Base-by-base conservation (phyloP, 2,797 vertebrate species). In the Sebastes diaconus region DNA sequence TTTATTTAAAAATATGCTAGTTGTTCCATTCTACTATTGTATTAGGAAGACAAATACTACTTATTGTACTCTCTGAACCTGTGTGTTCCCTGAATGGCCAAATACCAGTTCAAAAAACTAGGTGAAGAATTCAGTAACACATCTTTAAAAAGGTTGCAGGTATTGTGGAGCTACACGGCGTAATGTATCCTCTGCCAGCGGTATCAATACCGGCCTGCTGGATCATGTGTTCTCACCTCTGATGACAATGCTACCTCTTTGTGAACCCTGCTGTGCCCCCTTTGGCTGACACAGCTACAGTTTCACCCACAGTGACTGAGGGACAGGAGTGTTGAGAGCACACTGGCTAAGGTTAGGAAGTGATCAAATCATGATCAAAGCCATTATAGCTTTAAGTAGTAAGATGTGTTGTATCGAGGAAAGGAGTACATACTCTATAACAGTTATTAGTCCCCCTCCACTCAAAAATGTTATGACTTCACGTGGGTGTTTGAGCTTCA, bases 191-290 rank as follows among this genome's bases (percentile, higher is more conserved):
- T 68, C n/a, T 57, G 59, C 59, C 71, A 73, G 73, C 46, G 18
- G 79, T 69, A 58, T 86, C 42, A 5, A 16, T 87, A 65, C 87
- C 78, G 2, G 64, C 39, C 68, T 63, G 42, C 77, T 84, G 78
- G 79, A 84, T 92, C 87, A 59, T 84, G 86, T 91, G 83, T 80
- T 83, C 50, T 77, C 76, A 76, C 84, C 85, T 80, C 76, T 57
- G 75, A 75, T 69, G 81, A 89, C 76, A 80, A 39, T 10, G n/a
- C 66, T 3, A 46, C 32, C 68, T 90, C 79, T 73, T 68, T 80
- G 79, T 69, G 72, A 83, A 72, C 76, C 87, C 73, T 34, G 64
- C 78, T 75, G 87, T 42, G 68, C 76, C 65, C 58, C 55, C 76
- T 25, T 60, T 72, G 80, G 70, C 85, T 83, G n/a, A 13, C 72